phyloP scores from a whole-genome alignment of 2,113 vertebrate species.

The Etheostoma spectabile region DNA sequence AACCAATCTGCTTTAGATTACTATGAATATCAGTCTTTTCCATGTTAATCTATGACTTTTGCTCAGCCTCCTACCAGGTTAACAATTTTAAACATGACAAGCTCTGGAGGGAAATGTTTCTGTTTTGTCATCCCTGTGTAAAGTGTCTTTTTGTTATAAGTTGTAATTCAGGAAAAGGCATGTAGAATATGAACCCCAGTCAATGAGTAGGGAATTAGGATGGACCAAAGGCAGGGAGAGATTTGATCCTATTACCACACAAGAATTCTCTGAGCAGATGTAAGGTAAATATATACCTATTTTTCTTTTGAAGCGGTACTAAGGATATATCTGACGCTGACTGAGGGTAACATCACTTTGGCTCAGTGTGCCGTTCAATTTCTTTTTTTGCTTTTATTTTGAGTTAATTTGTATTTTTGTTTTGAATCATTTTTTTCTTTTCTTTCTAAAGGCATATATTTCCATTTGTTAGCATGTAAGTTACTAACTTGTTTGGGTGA shows the following conservation, averaged over 20 bases:
- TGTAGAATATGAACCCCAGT: constrained; percentile 51
- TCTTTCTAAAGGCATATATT: constrained; percentile 56
- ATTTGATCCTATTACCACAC: constrained; percentile 40
- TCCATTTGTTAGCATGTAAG: constrained; percentile 53
- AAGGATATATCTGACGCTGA: constrained; percentile 42
- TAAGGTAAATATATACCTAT: not conserved
- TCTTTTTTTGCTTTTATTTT: constrained; percentile 21
- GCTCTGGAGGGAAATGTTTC: constrained; percentile 27
- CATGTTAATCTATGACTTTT: constrained; percentile 45
- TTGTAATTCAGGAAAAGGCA: constrained; percentile 50
- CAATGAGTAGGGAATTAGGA: constrained; percentile 72
- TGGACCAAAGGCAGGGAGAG: constrained; percentile 93
- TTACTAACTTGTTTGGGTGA: constrained; percentile 81
- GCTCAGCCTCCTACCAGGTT: constrained; percentile 4
- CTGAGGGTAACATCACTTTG: constrained; percentile 28
- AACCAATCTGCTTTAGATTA: constrained; percentile 47
- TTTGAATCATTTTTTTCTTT: constrained; percentile 39
- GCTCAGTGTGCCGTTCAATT: constrained; percentile 38
- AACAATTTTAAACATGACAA: constrained; percentile 49
- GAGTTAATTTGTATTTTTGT: constrained; percentile 34
- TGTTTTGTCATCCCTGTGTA: constrained; percentile 42
- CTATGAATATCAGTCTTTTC: constrained; percentile 57
- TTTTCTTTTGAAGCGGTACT: constrained; percentile 52
- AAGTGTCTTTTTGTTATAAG: constrained; percentile 57
- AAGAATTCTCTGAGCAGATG: constrained; percentile 35